Evolutionary conservation across 2,888 invertebrate species (phyloP), one percentile per base, ranked within the genome.

Genomic region (Gari tellinella): DNA sequence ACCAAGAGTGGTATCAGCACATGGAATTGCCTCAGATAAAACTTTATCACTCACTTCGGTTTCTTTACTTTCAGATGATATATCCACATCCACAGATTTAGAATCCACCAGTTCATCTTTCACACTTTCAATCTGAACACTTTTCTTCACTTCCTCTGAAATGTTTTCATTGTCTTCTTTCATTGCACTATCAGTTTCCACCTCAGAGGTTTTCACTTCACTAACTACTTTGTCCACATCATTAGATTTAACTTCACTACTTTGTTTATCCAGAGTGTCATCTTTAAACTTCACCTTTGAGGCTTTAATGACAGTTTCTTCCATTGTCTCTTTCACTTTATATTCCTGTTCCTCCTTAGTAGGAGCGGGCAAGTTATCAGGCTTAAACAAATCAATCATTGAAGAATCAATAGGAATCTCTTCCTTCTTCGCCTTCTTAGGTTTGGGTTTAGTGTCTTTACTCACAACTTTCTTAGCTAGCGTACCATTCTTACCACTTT

Each of bases 331-430:
- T 46, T 41, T 49, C 17, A 46, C 67, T 23, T 64, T 56, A 48
- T 43, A 23, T 19, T 43, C 55, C 15, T 19, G 61, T 56, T 73
- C 65, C 25, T 68, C 69, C 58, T 70, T 66, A 2, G 37, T 25
- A 41, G 49, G 45, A 19, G 43, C 60, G 14, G 70, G 66, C 37
- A 70, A 49, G 40, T 72, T 77, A 68, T 89, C 89, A n/a, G 89
- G 89, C 63, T 87, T 88, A 65, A 89, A 89, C 21, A 89, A 64
- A 63, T 89, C 89, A 7, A 80, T 83, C 79, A 86, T 83, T 26
- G 85, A 82, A 14, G 83, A 78, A 72, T 88, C 86, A 2, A 86
- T 65, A 14, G 84, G 65, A 15, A 82, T 55, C 45, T 86, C 86
- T 17, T 46, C 26, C 31, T 61, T 69, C 46, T 74, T 74, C 10